Base-by-base conservation (phyloP, 2,888 invertebrate genomes). In the Ormia ochracea region DNA sequence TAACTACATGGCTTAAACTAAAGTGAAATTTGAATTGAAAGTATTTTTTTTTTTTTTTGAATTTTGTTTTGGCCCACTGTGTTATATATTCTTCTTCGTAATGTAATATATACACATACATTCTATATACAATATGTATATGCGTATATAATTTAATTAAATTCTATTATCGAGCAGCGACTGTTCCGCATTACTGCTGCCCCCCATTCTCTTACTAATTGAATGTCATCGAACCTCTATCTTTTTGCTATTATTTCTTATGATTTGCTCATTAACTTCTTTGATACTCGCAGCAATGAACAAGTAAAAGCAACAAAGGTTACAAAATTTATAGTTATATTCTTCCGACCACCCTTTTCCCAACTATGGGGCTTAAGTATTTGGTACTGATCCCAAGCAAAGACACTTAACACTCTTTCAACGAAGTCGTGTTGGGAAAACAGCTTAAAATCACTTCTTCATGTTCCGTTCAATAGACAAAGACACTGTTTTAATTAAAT, bases 181-280 rank as follows among this genome's bases (percentile, higher is more conserved):
- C 2, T 3, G 36, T 36, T n/a, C 12, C 23, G 7, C 31, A 9
- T 65, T 10, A 4, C 9, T 54, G 9, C 23, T 17, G 31, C 33
- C 33, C 14, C 14, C 33, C 48, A 52, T 61, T 41, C 61, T 50
- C 61, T 41, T 43, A 50, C 61, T 41, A 54, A 66, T 41, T 50
- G 31, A 66, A 41, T 17, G 21, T 19, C 19, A 48, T 10, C 54
- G 7, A 38, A 65, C 50, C 36, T 56, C 66, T 59, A 41, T 73
- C 43, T 54, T 63, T 59, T 73, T 69, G 17, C 58, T 65, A 69
- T 78, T 72, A 68, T 65, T 70, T 70, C 75, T 68, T 78, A 78
- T 56, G 50, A 78, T 78, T 78, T 78, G 61, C 78, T 72, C 68
- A 78, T 78, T 78, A 78, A 69, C 50, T 50, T 58, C 48, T 73